Base-by-base conservation (phyloP, 2,888 invertebrate species). In the Stenodema calcarata region DNA sequence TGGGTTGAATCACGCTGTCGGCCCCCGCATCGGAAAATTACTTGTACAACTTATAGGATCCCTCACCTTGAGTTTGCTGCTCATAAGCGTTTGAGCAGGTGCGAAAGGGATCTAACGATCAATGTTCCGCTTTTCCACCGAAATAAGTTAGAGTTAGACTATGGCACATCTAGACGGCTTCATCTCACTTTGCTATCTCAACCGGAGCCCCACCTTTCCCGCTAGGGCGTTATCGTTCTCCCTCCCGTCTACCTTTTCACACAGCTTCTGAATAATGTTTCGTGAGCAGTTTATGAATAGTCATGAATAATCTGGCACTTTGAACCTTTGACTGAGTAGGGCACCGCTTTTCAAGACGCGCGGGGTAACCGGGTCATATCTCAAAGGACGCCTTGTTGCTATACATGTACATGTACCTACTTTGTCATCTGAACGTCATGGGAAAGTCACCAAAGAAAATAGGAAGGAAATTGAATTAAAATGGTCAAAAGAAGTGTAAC, bases 101-200 rank as follows among this genome's bases (percentile, higher is more conserved):
- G 78, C 41, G 78, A 23, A 54, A 44, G 78, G 44, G 44, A 44
- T 78, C 78, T 14, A 78, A 44, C 78, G 78, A 78, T 78, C 78
- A 78, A 78, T 78, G 78, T 44, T 78, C 18, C 78, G 18, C 78
- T 44, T 78, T 78, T 14, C 44, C 78, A 27, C 44, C 27, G 78
- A 78, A 78, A 78, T 78, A 78, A 78, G 73, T 73, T 73, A 30
- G 41, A 14, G 73, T 73, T 73, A 30, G 41, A 35, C 78, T 78
- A 44, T 78, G 44, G 78, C 78, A 78, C 78, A 78, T 78, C 78
- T 78, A 16, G 78, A 78, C 78, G 78, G 78, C 78, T 78, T 41
- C 78, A 78, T 78, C 78, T 78, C 78, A 78, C 78, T 78, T 78
- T 23, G 42, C 78, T 78, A 78, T 78, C 78, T 78, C 78, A 78